Base-by-base conservation (phyloP, 2,797 vertebrate genomes). In the Ispidina picta region DNA sequence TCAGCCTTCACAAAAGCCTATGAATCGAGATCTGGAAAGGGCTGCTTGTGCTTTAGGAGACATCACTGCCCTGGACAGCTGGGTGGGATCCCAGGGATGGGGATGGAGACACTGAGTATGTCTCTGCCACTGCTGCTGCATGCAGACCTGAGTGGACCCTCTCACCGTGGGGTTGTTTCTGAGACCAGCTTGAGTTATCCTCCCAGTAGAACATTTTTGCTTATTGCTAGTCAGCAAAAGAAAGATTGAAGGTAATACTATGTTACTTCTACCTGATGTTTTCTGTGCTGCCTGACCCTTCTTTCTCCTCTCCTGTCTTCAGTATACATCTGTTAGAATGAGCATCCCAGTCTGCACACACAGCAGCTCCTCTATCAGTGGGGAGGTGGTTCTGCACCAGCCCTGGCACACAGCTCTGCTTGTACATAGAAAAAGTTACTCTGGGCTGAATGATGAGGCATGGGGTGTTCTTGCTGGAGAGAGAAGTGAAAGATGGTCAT, bases 141-240 rank as follows among this genome's bases (percentile, higher is more conserved):
- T 28, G 29, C 71, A 62, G 26, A 58, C 5, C 44, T 0, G 0
- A 5, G 5, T 44, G 14, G 8, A 39, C 12, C 35, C 15, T 74
- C 37, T 18, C 0, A 1, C 17, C 6, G 1, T 21, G 39, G 31
- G 14, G 3, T 14, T 79, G 10, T 76, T 82, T 64, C 76, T 55
- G 46, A 87, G 21, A 26, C 13, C 15, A 33, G 22, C 58, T 59
- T 73, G 33, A 66, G 54, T 6, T 20, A 48, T 39, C 39, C 25
- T 89, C 6, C 17, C 10, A 23, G 31, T 22, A 86, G 55, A 71
- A 72, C 41, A 11, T 6, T 35, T 44, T 9, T 60, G 8, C 46
- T 52, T 60, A 29, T 39, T 74, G 44, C n/a, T 52, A 28, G 52
- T 59, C 37, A 78, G 22, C 5, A 31, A 83, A 86, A 65, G 12